Percentiles rank a stretch among this genome's conserved stretches.
phyloP scores from a whole-genome alignment of 2,113 vertebrate genomes.

The Heterocephalus glaber region DNA sequence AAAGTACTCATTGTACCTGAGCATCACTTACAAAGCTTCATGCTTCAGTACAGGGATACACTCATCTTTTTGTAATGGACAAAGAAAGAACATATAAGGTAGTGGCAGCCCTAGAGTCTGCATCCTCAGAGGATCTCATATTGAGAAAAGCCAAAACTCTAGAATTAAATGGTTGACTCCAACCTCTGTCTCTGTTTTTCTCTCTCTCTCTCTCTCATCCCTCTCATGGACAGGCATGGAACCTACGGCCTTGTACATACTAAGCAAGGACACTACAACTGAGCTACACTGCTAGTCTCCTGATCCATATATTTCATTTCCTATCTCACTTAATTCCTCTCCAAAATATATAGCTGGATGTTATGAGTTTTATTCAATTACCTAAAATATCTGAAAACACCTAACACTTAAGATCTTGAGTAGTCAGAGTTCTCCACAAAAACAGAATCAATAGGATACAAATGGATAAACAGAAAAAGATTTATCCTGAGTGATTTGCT shows the following conservation, averaged over 20 bases:
- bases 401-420: constrained; percentile 28
- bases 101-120: background rate
- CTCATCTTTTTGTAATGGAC: background rate
- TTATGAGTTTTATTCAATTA: constrained; percentile 30
- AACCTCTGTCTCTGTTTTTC: background rate
- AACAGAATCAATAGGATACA: background rate
- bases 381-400: constrained; percentile 26
- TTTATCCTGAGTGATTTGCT: background rate
- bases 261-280: background rate
- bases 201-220: background rate
- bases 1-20: background rate
- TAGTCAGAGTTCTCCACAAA: background rate
- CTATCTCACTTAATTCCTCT: constrained; percentile 21
- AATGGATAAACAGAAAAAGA: background rate
- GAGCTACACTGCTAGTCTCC: background rate
- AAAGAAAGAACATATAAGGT: background rate
- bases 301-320: constrained; percentile 34
- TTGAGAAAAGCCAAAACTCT: background rate
- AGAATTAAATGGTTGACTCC: constrained; percentile 19
- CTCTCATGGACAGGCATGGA: background rate
- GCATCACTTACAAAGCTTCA: background rate
- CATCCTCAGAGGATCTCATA: background rate
- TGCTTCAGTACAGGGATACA: background rate
- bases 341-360: constrained; percentile 23
- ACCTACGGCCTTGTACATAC: background rate